Evolutionary conservation across 2,888 invertebrate species (phyloP).

Genomic region (Strigamia transsilvanica): DNA sequence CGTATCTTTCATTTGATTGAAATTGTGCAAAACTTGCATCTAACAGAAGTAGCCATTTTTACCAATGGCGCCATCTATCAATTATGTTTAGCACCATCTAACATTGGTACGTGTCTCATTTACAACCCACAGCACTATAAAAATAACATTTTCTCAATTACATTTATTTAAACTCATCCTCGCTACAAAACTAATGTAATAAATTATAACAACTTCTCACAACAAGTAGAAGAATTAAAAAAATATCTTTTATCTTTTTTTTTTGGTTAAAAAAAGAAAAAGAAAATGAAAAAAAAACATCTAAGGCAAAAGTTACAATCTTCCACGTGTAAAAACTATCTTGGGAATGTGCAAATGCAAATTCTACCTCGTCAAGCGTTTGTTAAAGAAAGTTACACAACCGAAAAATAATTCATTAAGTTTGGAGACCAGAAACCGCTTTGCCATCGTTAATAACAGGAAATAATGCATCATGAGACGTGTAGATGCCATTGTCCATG

Average conservation of each 20-base stretch:
- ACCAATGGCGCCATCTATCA: background rate
- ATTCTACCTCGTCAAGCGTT: background rate
- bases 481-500: conserved; percentile 21
- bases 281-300: background rate
- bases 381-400: background rate
- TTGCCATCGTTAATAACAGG: conserved; percentile 18
- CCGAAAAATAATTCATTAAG: background rate
- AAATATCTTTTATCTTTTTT: background rate
- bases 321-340: background rate
- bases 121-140: too few relatives aligned
- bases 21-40: background rate
- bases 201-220: too few relatives aligned
- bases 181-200: too few relatives aligned
- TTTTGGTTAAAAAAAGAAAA: background rate
- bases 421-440: conserved; percentile 10
- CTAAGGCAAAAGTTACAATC: background rate
- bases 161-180: background rate
- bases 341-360: background rate
- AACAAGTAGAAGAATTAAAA: background rate
- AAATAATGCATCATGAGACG: conserved; percentile 38
- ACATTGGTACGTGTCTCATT: too few relatives aligned
- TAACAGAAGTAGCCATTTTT: background rate
- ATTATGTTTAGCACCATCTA: background rate
- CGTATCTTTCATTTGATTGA: background rate
- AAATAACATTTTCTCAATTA: too few relatives aligned